Evolutionary conservation across 2,888 invertebrate species (phyloP), one percentile per base, ranked within the genome.

Genomic region (Bembecia ichneumoniformis): DNA sequence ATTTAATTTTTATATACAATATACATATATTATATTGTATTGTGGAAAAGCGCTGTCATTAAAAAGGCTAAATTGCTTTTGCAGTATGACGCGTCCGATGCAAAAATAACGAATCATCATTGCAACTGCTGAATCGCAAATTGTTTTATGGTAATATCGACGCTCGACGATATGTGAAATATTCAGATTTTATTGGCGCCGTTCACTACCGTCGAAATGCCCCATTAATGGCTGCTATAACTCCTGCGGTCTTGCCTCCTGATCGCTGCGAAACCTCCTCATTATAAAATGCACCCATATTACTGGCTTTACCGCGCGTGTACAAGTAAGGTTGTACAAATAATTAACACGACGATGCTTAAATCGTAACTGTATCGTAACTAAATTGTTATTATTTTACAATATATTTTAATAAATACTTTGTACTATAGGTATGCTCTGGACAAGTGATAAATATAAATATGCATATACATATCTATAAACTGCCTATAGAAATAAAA

Each of bases 141-240:
- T 78, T 76, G 74, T 80, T 79, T n/a, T 74, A 77, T 78, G 76
- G 71, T 75, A 81, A 80, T 77, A 62, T 60, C 55, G 28, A 58
- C 51, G 54, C 55, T 59, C 55, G 57, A 52, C 66, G 71, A 71
- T 72, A 74, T 71, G 68, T 71, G 68, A 73, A 76, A 77, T 74
- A 71, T 75, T 69, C 68, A 55, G 63, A 62, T 74, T 74, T 76
- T 77, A 75, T 74, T 73, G 68, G 68, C 64, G 56, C 58, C 55
- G 56, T 54, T 54, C 54, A 56, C 47, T 46, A 28, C 28, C 54
- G 54, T 36, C 55, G 55, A 51, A 68, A 64, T 63, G 58, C 52
- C 60, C 57, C 51, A 57, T 62, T 63, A 68, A 68, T 64, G 62
- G 49, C 28, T 52, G 55, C 52, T 52, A 59, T 62, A 60, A 57